phyloP scores from a whole-genome alignment of 2,797 vertebrate genomes.

The Valencia hispanica region DNA sequence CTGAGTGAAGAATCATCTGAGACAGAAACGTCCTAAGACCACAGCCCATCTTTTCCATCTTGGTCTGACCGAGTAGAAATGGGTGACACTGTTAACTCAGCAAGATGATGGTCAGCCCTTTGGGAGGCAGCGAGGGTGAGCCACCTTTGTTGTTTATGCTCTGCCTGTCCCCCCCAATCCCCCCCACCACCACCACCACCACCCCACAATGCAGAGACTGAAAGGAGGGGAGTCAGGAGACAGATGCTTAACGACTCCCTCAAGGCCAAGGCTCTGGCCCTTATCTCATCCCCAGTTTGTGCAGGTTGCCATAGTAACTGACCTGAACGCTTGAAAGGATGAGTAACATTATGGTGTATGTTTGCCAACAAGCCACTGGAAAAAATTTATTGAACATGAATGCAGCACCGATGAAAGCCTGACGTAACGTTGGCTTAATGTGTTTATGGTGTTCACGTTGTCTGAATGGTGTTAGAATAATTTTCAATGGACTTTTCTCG shows the following conservation, averaged over 20 bases:
- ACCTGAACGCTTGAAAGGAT: slow-evolving; percentile 75
- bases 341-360: slow-evolving; percentile 70
- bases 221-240: slow-evolving; percentile 76
- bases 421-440: slow-evolving; percentile 43
- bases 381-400: slow-evolving; percentile 62
- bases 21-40: slow-evolving; percentile 15
- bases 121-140: slow-evolving; percentile 70
- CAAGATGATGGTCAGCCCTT: slow-evolving; percentile 73
- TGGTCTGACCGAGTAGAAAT: slow-evolving; percentile 51
- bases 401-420: slow-evolving; percentile 46
- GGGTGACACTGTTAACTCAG: slow-evolving; percentile 68
- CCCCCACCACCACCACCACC: slow-evolving; percentile 46
- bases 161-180: slow-evolving; percentile 68
- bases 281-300: slow-evolving; percentile 83
- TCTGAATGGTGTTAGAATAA: slow-evolving; percentile 19
- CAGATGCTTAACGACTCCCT: slow-evolving; percentile 86
- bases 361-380: slow-evolving; percentile 63
- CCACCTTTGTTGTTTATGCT: slow-evolving; percentile 81
- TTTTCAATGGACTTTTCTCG: background rate
- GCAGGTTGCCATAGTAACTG: slow-evolving; percentile 83
- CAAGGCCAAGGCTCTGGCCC: slow-evolving; percentile 78
- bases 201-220: slow-evolving; percentile 53
- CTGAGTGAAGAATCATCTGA: background rate
- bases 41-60: slow-evolving; percentile 29
- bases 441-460: slow-evolving; percentile 28